Percentiles rank a stretch among this genome's conserved stretches.
phyloP scores from a whole-genome alignment of 2,797 vertebrate species.

The Scolopax rusticola region DNA sequence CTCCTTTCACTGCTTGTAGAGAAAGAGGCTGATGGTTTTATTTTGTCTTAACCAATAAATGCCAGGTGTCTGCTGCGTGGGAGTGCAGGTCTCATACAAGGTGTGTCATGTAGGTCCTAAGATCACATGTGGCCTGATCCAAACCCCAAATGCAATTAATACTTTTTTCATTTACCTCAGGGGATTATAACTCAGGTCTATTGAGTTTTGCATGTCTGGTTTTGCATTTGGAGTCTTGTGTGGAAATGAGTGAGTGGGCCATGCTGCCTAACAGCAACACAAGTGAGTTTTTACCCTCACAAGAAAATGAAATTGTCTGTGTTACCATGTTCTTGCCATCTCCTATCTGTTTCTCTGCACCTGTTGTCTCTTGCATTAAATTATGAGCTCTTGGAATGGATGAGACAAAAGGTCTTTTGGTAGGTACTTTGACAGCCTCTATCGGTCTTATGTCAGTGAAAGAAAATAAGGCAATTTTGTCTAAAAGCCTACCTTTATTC shows the following conservation, averaged over 20 bases:
- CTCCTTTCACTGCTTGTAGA: not conserved
- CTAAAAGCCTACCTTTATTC: constrained; percentile 1
- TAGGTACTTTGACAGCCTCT: not conserved
- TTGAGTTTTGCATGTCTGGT: not conserved
- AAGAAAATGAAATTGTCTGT: constrained; percentile 28
- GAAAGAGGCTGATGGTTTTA: not conserved
- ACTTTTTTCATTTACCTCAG: not conserved
- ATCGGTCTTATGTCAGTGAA: not conserved
- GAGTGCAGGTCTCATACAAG: too few species aligned
- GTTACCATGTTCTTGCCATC: not conserved
- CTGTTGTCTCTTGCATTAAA: constrained; percentile 2
- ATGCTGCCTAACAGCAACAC: not conserved
- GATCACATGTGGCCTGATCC: not conserved
- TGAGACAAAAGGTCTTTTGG: not conserved
- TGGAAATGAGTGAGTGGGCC: not conserved
- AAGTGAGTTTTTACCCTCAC: constrained; percentile 16
- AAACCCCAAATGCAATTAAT: not conserved
- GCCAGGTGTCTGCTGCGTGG: not conserved
- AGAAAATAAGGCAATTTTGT: constrained; percentile 33
- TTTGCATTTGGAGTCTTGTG: not conserved
- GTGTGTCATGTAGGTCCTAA: not conserved
- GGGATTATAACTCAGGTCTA: not conserved
- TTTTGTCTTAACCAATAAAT: not conserved
- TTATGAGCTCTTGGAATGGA: not conserved
- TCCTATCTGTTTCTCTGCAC: constrained; percentile 9